Evolutionary conservation across 1,140 invertebrate genomes (phyloP).

Genomic region (Bombus consobrinus): DNA sequence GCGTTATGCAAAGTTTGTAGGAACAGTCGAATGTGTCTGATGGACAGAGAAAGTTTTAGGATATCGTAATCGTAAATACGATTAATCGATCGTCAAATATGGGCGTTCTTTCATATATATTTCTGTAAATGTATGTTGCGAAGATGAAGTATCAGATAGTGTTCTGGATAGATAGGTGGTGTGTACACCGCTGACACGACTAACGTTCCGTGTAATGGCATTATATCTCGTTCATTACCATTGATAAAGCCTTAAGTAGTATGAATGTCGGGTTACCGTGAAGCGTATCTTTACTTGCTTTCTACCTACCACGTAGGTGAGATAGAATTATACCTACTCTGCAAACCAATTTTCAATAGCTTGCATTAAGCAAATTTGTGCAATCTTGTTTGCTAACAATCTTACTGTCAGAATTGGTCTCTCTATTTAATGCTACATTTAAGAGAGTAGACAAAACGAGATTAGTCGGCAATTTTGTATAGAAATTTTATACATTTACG

Average conservation of each 20-base stretch:
- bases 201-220: constrained; percentile 32
- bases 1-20: constrained; percentile 28
- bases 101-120: neutral
- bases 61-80: constrained; percentile 37
- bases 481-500: neutral
- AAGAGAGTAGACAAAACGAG: neutral
- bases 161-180: neutral
- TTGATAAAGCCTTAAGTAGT: constrained; percentile 29
- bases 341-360: constrained; percentile 31
- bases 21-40: neutral
- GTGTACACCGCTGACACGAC: neutral
- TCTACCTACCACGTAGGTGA: constrained; percentile 17
- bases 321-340: constrained; percentile 9
- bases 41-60: constrained; percentile 19
- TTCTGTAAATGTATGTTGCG: neutral
- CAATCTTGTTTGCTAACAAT: too few relatives aligned
- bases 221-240: constrained; percentile 56
- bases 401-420: too few relatives aligned
- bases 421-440: neutral
- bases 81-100: constrained; percentile 49
- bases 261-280: neutral
- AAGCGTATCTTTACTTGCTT: neutral
- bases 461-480: neutral
- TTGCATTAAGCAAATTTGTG: constrained; percentile 1
- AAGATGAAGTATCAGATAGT: too few relatives aligned